phyloP scores from a whole-genome alignment of 2,888 invertebrate genomes.

The Polyommatus icarus region DNA sequence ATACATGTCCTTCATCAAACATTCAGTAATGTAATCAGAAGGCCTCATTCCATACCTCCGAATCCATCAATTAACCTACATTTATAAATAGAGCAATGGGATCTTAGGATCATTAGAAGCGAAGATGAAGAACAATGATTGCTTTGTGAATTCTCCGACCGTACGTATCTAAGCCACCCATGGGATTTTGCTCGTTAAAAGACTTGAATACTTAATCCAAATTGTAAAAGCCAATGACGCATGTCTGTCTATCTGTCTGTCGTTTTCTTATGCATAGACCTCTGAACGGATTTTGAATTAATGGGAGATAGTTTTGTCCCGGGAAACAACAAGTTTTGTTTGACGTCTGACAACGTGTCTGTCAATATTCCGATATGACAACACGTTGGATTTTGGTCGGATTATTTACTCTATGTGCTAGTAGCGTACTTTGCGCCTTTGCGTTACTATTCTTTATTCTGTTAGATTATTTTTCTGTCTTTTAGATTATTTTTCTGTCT shows the following conservation, averaged over 20 bases:
- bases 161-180: neutral
- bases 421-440: too few relatives aligned
- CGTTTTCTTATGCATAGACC: too few relatives aligned
- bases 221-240: neutral
- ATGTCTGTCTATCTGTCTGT: too few relatives aligned
- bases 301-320: too few relatives aligned
- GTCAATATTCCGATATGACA: too few relatives aligned
- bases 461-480: neutral
- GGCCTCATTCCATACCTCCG: neutral
- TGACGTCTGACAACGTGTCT: too few relatives aligned
- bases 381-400: too few relatives aligned
- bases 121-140: neutral
- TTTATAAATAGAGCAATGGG: conserved; percentile 6
- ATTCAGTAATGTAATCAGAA: neutral
- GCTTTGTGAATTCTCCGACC: neutral
- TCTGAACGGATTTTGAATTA: too few relatives aligned
- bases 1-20: neutral
- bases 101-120: neutral
- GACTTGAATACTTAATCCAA: neutral
- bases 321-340: too few relatives aligned
- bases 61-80: neutral
- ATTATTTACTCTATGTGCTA: too few relatives aligned
- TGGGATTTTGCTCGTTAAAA: neutral
- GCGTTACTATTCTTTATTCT: neutral
- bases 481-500: conserved; percentile 41